Evolutionary conservation across 2,113 vertebrate genomes (phyloP), one percentile per base, ranked within the genome.

Genomic region (Carassius auratus): DNA sequence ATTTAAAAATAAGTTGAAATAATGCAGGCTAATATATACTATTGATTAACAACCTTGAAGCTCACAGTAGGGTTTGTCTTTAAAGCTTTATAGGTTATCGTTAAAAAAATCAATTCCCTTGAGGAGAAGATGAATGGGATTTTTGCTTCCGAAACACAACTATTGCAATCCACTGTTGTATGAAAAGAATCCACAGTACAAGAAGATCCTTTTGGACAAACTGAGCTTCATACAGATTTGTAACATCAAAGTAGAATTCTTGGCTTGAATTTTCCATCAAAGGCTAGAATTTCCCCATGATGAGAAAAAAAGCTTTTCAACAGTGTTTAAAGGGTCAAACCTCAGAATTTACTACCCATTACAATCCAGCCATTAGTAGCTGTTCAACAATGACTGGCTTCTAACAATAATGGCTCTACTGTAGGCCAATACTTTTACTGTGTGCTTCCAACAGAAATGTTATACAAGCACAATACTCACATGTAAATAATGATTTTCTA

Each of bases 301-400:
- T 66, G 23, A 14, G 2, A 7, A 66, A 57, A 57, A 77, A 78
- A 61, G 52, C 36, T 61, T 62, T 79, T 78, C 45, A 55, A 17
- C 12, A 5, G 33, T 30, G 8, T 26, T 61, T 61, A n/a, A 79
- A 79, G 10, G 17, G 17, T 23, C 50, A 17, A 55, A 23, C 48
- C 76, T n/a, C 57, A 59, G 19, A 77, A 77, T 77, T 33, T 77
- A 77, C 75, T 15, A 77, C 57, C 57, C 17, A 59, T 48, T 77
- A 57, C 23, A 12, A 66, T 66, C 30, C 21, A 4, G 14, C 76
- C 23, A 36, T 77, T 77, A 57, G 74, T 33, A 30, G 57, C 26
- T 59, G 55, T 38, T 59, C 33, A 61, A 38, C 30, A 78, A 48
- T 30, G 50, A 81, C 78, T 50, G 38, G 59, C 3, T 33, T 62